Conservation (phyloP, 2,888 invertebrate genomes). For the Heliothis peltigera region DNA sequence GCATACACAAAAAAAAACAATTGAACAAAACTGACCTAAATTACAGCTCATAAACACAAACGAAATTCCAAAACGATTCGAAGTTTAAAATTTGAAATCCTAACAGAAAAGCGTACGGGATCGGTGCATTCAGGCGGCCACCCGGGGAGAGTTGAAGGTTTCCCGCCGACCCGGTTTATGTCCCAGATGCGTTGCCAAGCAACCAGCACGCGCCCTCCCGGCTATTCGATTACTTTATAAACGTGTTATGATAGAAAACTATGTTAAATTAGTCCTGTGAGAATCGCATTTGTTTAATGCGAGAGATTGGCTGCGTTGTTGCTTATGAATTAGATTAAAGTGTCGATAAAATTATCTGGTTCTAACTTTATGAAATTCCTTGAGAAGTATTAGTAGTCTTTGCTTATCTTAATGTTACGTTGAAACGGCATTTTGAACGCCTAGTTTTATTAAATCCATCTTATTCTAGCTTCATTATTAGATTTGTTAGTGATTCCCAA, state of each 20-base stretch:
- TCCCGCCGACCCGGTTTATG: constrained; percentile 72
- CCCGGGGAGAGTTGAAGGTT: constrained; percentile 61
- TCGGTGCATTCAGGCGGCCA: constrained; percentile 56
- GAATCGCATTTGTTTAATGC: constrained; percentile 34
- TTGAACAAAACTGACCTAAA: neutral
- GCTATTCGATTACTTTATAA: constrained; percentile 65
- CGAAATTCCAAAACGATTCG: neutral
- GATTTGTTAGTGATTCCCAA: neutral
- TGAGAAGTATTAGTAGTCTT: neutral
- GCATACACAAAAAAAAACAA: neutral
- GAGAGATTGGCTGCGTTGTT: constrained; percentile 10
- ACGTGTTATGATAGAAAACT: constrained; percentile 58
- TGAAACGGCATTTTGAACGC: neutral
- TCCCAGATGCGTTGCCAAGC: constrained; percentile 79
- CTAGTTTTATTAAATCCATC: neutral
- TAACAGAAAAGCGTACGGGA: constrained; percentile 20
- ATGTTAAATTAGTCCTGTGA: constrained; percentile 56
- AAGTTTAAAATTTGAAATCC: constrained; percentile 32
- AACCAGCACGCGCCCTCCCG: constrained; percentile 64
- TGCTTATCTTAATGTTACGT: neutral
- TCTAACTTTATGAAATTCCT: neutral
- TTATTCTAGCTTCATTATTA: neutral
- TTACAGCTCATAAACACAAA: neutral
- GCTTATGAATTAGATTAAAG: constrained; percentile 5
- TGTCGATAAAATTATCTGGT: neutral